Conservation (phyloP, 2,797 vertebrate genomes). For the Aselliscus stoliczkanus region DNA sequence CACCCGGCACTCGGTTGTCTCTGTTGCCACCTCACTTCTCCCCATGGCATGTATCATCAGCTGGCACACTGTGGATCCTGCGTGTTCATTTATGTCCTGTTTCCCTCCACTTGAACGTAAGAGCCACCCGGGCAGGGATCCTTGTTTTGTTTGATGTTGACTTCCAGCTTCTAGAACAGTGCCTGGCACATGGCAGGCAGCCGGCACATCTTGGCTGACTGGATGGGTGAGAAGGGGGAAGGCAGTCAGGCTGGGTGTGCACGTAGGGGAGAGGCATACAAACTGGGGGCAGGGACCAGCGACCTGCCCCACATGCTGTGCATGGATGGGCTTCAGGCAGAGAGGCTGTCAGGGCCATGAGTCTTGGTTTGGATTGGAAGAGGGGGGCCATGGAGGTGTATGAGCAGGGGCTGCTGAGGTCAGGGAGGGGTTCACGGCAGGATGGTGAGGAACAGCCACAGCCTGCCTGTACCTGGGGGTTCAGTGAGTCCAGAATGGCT, state of each 20-base stretch:
- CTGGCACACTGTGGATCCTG: not conserved
- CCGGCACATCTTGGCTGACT: not conserved
- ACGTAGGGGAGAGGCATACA: rapidly evolving
- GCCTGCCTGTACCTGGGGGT: too few species aligned
- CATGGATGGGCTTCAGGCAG: rapidly evolving
- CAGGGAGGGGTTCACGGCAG: not conserved
- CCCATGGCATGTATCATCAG: not conserved
- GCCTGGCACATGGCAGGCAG: not conserved
- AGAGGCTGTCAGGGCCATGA: rapidly evolving
- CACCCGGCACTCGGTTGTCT: not conserved
- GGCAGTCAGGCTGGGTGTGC: not conserved
- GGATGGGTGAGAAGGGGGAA: not conserved
- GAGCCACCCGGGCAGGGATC: not conserved
- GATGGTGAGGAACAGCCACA: not conserved
- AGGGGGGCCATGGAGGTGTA: not conserved
- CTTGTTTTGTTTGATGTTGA: not conserved
- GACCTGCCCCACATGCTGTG: not conserved
- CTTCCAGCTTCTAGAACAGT: not conserved
- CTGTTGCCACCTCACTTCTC: not conserved
- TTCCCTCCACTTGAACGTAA: not conserved
- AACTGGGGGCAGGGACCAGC: not conserved
- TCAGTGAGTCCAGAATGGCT: not conserved
- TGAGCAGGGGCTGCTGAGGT: rapidly evolving
- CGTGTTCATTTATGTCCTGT: not conserved
- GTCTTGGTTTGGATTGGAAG: not conserved